Conservation (phyloP, 2,797 vertebrate species). For the Botia kubotai region DNA sequence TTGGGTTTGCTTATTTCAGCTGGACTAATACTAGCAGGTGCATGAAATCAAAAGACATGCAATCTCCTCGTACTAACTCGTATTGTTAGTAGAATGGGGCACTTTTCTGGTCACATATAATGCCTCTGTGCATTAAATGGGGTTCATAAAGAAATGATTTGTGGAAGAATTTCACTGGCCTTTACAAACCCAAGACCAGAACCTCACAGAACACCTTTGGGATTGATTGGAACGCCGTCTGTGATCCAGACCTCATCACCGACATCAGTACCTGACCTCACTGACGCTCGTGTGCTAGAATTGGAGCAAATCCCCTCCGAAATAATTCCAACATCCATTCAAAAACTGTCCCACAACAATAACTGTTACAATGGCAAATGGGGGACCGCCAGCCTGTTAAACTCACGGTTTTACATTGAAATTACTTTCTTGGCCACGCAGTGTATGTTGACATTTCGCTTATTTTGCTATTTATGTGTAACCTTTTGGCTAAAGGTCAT, state of each 20-base stretch:
- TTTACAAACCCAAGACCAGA: background rate
- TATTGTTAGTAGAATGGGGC: background rate
- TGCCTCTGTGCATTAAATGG: background rate
- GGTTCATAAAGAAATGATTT: background rate
- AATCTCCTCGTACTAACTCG: background rate
- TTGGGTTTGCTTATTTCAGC: background rate
- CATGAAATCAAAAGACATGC: background rate
- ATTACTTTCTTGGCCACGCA: background rate
- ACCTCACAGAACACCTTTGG: background rate
- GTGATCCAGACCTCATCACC: too few species aligned
- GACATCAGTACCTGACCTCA: too few species aligned
- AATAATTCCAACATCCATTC: background rate
- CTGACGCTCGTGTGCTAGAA: too few species aligned
- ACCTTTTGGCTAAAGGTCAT: constrained; percentile 22
- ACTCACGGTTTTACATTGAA: background rate
- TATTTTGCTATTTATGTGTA: constrained; percentile 24
- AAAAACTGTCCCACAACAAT: background rate
- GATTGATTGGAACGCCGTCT: too few species aligned
- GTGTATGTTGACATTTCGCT: background rate
- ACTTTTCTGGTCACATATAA: background rate
- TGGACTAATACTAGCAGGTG: background rate
- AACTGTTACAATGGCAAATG: background rate
- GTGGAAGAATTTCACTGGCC: background rate
- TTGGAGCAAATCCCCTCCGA: too few species aligned
- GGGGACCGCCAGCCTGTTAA: background rate